phyloP scores from a whole-genome alignment of 2,797 vertebrate genomes.

The Alosa sapidissima region DNA sequence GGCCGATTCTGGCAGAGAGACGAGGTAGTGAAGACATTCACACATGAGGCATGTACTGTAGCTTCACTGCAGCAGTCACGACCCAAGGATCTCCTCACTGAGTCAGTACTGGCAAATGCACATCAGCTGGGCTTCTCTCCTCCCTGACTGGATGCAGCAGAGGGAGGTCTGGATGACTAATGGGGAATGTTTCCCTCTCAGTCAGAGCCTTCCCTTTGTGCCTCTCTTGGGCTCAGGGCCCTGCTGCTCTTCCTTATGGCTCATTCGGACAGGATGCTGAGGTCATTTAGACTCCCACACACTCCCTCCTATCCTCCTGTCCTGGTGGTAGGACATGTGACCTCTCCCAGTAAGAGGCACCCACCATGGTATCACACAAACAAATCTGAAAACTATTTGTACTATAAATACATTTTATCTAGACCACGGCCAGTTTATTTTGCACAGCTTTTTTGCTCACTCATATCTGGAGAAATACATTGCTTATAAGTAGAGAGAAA shows the following conservation, averaged over 20 bases:
- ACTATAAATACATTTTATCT: no score
- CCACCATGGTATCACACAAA: neutral
- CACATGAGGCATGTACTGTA: neutral
- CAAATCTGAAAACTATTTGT: no score
- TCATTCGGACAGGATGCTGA: neutral
- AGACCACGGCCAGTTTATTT: no score
- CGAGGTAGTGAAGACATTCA: neutral
- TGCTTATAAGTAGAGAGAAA: neutral
- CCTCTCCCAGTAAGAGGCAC: neutral
- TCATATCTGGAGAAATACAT: neutral
- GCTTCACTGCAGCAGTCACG: conserved; percentile 34
- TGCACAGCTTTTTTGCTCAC: neutral
- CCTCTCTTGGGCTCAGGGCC: conserved; percentile 19
- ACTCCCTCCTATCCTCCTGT: conserved; percentile 9
- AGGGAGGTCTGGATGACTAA: conserved; percentile 35
- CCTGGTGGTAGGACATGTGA: neutral
- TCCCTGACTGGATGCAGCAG: neutral
- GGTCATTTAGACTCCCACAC: conserved; percentile 4
- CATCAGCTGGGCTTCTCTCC: conserved; percentile 30
- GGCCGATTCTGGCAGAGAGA: neutral
- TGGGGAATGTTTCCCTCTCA: conserved; percentile 18
- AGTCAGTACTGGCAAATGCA: conserved; percentile 25
- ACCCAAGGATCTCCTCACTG: conserved; percentile 15
- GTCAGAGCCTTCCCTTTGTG: conserved; percentile 13
- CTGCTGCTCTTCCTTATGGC: conserved; percentile 11